These are phyloP conservation scores for Adelges cooleyi DNA, from an alignment of 1,140 invertebrate species.

Conservation along the genomic window DNA sequence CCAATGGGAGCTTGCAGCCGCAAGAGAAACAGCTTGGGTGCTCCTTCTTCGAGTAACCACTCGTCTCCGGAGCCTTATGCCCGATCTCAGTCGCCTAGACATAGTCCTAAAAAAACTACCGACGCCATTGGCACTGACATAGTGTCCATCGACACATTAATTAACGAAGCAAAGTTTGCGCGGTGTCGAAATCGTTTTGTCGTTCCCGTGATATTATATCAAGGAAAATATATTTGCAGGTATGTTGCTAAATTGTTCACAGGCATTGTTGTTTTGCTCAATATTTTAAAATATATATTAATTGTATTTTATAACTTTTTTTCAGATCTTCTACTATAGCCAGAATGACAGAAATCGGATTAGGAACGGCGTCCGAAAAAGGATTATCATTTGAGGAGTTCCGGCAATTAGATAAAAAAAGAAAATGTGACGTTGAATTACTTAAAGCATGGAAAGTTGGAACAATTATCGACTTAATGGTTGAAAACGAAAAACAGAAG, in stretches of 20 bases:
- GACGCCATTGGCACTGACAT: not conserved
- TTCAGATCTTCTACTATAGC: slow-evolving; percentile 53
- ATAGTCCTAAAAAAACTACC: not conserved
- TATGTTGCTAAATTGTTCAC: too few species aligned
- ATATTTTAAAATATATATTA: too few species aligned
- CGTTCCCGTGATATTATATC: slow-evolving; percentile 64
- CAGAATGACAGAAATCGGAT: slow-evolving; percentile 63
- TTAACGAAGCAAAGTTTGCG: slow-evolving; percentile 44
- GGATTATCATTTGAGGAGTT: slow-evolving; percentile 39
- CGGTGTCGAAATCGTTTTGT: slow-evolving; percentile 66
- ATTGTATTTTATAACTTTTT: slow-evolving; percentile 13
- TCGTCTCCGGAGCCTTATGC: not conserved
- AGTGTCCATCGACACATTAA: slow-evolving; percentile 31
- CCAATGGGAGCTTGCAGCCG: not conserved
- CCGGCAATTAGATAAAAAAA: slow-evolving; percentile 52
- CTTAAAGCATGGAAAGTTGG: slow-evolving; percentile 59
- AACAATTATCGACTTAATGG: slow-evolving; percentile 76
- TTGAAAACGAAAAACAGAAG: slow-evolving; percentile 79
- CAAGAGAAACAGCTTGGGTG: slow-evolving; percentile 3
- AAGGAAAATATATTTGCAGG: slow-evolving; percentile 59
- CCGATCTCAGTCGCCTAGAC: slow-evolving; percentile 4
- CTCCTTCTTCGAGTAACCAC: not conserved
- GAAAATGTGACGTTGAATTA: slow-evolving; percentile 61
- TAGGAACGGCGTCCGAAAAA: slow-evolving; percentile 42
- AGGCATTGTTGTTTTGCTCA: too few species aligned